Evolutionary conservation across 2,888 invertebrate genomes (phyloP).

Genomic region (Drosophila mulleri): DNA sequence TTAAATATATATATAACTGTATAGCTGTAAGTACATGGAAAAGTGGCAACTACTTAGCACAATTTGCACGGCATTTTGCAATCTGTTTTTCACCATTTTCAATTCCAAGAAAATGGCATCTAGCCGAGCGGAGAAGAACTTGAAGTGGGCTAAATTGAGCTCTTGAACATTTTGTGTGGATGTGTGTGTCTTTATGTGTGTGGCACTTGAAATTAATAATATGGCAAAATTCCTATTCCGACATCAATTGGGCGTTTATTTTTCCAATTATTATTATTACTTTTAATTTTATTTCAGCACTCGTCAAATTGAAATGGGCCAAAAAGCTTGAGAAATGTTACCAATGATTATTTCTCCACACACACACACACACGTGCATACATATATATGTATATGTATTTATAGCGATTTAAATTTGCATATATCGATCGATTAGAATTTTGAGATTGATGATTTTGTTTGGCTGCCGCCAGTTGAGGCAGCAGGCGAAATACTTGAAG

Average conservation of each 20-base stretch:
- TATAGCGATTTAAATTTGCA: constrained; percentile 39
- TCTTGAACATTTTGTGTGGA: constrained; percentile 47
- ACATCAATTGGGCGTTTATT: constrained; percentile 55
- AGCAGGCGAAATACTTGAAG: constrained; percentile 42
- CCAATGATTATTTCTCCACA: constrained; percentile 27
- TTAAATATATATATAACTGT: not conserved
- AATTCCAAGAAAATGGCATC: not conserved
- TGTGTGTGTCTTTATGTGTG: constrained; percentile 49
- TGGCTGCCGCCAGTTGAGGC: not conserved
- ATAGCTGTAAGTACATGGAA: constrained; percentile 6
- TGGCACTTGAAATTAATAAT: constrained; percentile 68
- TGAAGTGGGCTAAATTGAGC: constrained; percentile 29
- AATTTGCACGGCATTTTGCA: constrained; percentile 50
- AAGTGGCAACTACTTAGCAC: constrained; percentile 56
- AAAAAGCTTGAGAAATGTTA: constrained; percentile 3
- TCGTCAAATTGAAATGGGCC: not conserved
- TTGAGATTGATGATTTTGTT: constrained; percentile 29
- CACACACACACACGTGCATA: not conserved
- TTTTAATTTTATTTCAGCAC: not conserved
- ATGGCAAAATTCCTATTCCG: constrained; percentile 50
- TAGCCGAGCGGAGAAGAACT: constrained; percentile 5
- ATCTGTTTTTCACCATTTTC: constrained; percentile 27
- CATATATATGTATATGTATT: not conserved
- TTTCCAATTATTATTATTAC: constrained; percentile 14
- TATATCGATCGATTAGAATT: constrained; percentile 54